Percentiles rank a stretch among this genome's conserved stretches.
phyloP scores from a whole-genome alignment of 2,888 invertebrate species.

The Diadegma fenestrale region DNA sequence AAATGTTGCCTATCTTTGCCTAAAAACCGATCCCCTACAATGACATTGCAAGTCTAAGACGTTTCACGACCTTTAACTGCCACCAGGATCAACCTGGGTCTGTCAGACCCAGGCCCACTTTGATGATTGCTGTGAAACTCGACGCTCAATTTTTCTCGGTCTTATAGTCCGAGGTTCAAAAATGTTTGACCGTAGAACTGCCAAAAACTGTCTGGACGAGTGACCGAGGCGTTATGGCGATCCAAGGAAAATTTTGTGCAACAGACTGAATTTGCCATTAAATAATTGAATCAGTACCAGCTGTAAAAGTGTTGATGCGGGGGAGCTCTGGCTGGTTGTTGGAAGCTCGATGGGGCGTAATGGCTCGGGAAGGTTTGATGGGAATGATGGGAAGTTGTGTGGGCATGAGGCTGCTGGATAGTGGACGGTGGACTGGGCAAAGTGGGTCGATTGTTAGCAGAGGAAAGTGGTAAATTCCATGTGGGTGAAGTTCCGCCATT shows the following conservation, averaged over 20 bases:
- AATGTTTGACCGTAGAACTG: not conserved
- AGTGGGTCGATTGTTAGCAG: slow-evolving; percentile 72
- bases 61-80: not conserved
- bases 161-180: not conserved
- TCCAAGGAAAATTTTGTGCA: too few species aligned
- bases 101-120: not conserved
- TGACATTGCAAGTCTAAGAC: not conserved
- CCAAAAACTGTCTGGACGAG: too few species aligned
- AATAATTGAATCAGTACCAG: slow-evolving; percentile 76
- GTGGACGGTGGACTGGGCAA: slow-evolving; percentile 77
- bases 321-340: slow-evolving; percentile 79
- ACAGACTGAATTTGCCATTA: not conserved
- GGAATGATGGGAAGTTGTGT: slow-evolving; percentile 73
- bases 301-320: slow-evolving; percentile 80
- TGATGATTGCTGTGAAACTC: not conserved
- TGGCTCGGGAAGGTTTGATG: slow-evolving; percentile 80
- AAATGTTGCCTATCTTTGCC: not conserved
- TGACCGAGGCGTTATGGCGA: too few species aligned
- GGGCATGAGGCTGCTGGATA: slow-evolving; percentile 77
- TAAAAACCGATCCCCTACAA: not conserved
- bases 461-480: slow-evolving; percentile 79
- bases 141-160: not conserved
- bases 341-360: slow-evolving; percentile 79
- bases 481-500: slow-evolving; percentile 76
- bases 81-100: not conserved